phyloP scores from a whole-genome alignment of 2,797 vertebrate species.

The Brachyrhaphis roseni region DNA sequence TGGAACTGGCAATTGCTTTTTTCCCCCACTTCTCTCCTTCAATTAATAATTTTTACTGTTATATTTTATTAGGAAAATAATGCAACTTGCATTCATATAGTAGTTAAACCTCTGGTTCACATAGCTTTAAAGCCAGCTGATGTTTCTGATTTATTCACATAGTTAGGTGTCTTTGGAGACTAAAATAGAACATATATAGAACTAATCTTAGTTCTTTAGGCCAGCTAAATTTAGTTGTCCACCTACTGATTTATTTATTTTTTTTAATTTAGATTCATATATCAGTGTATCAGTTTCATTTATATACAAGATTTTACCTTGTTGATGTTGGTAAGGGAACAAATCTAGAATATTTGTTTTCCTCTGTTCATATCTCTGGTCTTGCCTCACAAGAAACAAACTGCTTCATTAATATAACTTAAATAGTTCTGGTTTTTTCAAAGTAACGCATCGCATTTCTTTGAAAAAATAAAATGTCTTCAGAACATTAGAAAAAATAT shows the following conservation, averaged over 20 bases:
- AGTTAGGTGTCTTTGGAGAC: constrained; percentile 34
- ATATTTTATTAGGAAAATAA: constrained; percentile 70
- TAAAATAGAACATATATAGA: constrained; percentile 8
- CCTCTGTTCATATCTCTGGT: neutral
- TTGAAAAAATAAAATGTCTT: neutral
- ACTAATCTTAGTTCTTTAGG: constrained; percentile 26
- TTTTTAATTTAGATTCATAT: neutral
- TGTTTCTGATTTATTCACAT: constrained; percentile 62
- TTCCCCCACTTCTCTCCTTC: constrained; percentile 49
- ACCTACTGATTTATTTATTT: neutral
- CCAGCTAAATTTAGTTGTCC: constrained; percentile 25
- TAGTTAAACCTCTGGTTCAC: constrained; percentile 51
- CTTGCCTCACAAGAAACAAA: constrained; percentile 1
- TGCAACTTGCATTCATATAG: constrained; percentile 60
- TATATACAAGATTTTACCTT: constrained; percentile 8
- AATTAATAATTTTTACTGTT: constrained; percentile 61
- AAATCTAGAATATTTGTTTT: neutral
- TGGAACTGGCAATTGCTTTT: constrained; percentile 35
- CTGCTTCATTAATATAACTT: neutral
- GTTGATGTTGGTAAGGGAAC: neutral
- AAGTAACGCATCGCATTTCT: neutral
- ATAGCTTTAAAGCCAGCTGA: constrained; percentile 43
- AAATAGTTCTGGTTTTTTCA: neutral
- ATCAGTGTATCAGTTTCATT: constrained; percentile 20
- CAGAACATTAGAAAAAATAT: neutral